phyloP scores from a whole-genome alignment of 2,113 vertebrate genomes.

The Xiphophorus maculatus region DNA sequence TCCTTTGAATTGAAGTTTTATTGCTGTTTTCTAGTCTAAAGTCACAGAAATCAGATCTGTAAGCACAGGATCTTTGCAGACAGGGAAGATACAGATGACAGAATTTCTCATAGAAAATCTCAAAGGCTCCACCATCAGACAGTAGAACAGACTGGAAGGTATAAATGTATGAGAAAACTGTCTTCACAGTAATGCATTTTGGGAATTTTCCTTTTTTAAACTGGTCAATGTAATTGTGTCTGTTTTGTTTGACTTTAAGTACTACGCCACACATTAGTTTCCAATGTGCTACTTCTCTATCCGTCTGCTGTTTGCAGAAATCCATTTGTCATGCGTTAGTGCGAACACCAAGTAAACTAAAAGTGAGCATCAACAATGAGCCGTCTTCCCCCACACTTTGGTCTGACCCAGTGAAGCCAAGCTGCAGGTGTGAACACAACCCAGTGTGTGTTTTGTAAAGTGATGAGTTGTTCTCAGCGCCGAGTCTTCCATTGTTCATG shows the following conservation, averaged over 20 bases:
- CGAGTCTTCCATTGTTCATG: constrained; percentile 55
- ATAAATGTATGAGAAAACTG: neutral
- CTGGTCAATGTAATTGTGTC: neutral
- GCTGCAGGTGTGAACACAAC: constrained; percentile 29
- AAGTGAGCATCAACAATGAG: constrained; percentile 27
- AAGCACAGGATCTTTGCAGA: too few species aligned
- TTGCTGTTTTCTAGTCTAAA: neutral
- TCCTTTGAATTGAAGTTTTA: neutral
- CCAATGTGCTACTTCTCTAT: neutral
- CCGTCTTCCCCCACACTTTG: constrained; percentile 1
- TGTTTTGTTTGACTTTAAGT: neutral
- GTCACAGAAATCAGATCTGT: neutral
- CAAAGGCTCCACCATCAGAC: neutral
- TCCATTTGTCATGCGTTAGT: constrained; percentile 26
- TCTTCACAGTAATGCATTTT: neutral
- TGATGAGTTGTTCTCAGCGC: constrained; percentile 35
- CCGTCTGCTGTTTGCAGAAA: constrained; percentile 15
- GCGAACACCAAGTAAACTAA: constrained; percentile 18
- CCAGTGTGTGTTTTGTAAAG: constrained; percentile 14
- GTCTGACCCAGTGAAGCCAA: constrained; percentile 11
- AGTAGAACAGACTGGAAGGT: neutral
- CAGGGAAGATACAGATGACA: too few species aligned
- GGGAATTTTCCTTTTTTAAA: too few species aligned
- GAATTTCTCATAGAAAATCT: too few species aligned
- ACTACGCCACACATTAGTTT: neutral